A percentile compares a stretch with the other conserved stretches of the same genome.
Conservation (phyloP, 2,888 invertebrate genomes). For the Terebella lapidaria region DNA sequence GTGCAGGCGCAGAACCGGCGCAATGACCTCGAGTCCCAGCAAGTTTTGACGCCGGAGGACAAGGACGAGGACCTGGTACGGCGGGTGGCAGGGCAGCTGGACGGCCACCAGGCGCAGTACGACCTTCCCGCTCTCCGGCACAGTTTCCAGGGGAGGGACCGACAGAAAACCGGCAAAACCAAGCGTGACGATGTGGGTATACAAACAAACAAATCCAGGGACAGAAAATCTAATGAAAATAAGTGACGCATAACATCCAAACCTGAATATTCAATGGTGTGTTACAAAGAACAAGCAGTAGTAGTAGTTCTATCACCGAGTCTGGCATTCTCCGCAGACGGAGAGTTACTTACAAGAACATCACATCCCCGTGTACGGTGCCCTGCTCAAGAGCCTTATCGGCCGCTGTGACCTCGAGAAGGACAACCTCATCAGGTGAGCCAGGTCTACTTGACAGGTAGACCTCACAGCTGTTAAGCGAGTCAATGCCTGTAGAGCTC, state of each 20-base stretch:
- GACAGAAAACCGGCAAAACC: constrained; percentile 31
- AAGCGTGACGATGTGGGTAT: neutral
- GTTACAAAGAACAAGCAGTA: too few relatives aligned
- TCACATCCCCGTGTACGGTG: constrained; percentile 45
- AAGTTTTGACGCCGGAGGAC: constrained; percentile 33
- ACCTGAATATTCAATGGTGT: neutral
- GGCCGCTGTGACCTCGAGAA: constrained; percentile 43
- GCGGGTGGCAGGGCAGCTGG: constrained; percentile 37
- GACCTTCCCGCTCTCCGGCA: constrained; percentile 33
- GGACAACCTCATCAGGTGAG: constrained; percentile 37
- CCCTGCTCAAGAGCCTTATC: constrained; percentile 39
- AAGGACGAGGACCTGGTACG: constrained; percentile 39
- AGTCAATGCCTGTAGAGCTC: too few relatives aligned
- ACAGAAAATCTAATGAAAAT: constrained; percentile 22
- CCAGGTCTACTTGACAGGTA: neutral
- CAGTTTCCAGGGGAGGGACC: constrained; percentile 32
- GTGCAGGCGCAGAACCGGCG: constrained; percentile 37
- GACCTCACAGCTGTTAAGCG: too few relatives aligned
- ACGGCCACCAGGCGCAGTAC: constrained; percentile 31
- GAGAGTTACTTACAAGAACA: neutral
- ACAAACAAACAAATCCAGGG: neutral
- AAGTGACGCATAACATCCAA: neutral
- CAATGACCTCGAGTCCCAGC: constrained; percentile 28
- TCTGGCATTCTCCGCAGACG: too few relatives aligned
- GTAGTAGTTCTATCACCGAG: too few relatives aligned